Evolutionary conservation across 2,888 invertebrate species (phyloP).

Genomic region (Asteroscopus sphinx): DNA sequence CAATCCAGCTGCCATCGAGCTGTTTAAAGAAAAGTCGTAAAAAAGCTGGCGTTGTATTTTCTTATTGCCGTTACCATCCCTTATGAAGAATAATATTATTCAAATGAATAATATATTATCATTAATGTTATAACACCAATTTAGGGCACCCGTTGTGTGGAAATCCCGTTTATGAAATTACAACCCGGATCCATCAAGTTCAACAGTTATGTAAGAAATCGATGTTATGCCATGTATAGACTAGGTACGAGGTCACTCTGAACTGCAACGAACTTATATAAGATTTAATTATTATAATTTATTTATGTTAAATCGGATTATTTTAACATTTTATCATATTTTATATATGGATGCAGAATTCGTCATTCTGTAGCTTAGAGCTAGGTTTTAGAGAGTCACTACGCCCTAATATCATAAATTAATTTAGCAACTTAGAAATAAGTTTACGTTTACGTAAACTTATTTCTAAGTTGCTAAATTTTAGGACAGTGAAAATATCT

Average conservation of each 20-base stretch:
- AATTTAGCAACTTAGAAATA: slow-evolving; percentile 24
- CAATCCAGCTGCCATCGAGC: too few species aligned
- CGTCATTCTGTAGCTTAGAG: too few species aligned
- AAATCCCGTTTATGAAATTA: slow-evolving; percentile 38
- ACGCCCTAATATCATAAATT: slow-evolving; percentile 19
- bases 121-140: slow-evolving; percentile 34
- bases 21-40: slow-evolving; percentile 22
- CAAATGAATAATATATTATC: slow-evolving; percentile 6
- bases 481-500: slow-evolving; percentile 66
- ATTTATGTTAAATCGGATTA: neutral
- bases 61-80: slow-evolving; percentile 12
- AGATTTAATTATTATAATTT: slow-evolving; percentile 9
- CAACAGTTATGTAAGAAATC: slow-evolving; percentile 42
- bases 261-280: slow-evolving; percentile 27
- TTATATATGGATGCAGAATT: neutral
- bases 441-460: slow-evolving; percentile 62
- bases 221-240: slow-evolving; percentile 45
- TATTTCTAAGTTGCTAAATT: too few species aligned
- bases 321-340: neutral
- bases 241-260: slow-evolving; percentile 39
- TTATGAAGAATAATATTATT: slow-evolving; percentile 29
- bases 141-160: slow-evolving; percentile 26
- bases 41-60: slow-evolving; percentile 5
- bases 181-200: slow-evolving; percentile 47
- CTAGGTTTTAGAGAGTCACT: slow-evolving; percentile 11